These are phyloP conservation scores for Sitodiplosis mosellana DNA, from an alignment of 1,140 invertebrate genomes.

Conservation along the genomic window DNA sequence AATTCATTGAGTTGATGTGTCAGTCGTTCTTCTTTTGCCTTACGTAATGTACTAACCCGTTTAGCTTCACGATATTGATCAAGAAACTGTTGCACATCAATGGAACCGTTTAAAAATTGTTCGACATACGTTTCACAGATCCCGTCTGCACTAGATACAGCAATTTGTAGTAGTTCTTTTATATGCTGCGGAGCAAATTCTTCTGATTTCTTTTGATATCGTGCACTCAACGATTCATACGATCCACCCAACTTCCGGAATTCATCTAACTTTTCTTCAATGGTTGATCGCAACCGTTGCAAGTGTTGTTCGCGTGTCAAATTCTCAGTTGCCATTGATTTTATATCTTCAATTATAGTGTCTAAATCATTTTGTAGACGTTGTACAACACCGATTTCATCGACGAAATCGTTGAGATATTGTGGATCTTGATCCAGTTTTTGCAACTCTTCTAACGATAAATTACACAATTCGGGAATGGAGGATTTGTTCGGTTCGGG, in stretches of 20 bases:
- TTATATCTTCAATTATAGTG: conserved; percentile 48
- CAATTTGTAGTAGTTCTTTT: conserved; percentile 31
- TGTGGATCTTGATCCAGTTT: conserved; percentile 45
- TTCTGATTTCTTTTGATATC: conserved; percentile 49
- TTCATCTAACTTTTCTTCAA: conserved; percentile 40
- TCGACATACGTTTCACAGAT: conserved; percentile 57
- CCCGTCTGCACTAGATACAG: conserved; percentile 47
- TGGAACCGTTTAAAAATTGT: conserved; percentile 48
- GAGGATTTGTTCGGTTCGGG: conserved; percentile 7
- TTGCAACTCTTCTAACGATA: conserved; percentile 47
- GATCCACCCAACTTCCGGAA: conserved; percentile 46
- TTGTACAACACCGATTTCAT: conserved; percentile 41
- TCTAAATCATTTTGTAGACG: conserved; percentile 48
- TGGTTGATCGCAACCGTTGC: conserved; percentile 36
- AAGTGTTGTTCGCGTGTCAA: conserved; percentile 43
- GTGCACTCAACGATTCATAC: conserved; percentile 44
- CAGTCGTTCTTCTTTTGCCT: conserved; percentile 58
- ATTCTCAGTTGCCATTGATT: conserved; percentile 54
- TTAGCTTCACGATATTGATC: conserved; percentile 46
- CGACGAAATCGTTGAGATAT: conserved; percentile 46
- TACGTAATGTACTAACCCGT: conserved; percentile 45
- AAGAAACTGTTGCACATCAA: conserved; percentile 57
- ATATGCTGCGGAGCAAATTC: conserved; percentile 54
- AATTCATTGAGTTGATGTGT: conserved; percentile 49
- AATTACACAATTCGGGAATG: conserved; percentile 44